Evolutionary conservation across 92 coral and sea anemone genomes (phyloP).

Genomic region (Epizoanthus scotinus): DNA sequence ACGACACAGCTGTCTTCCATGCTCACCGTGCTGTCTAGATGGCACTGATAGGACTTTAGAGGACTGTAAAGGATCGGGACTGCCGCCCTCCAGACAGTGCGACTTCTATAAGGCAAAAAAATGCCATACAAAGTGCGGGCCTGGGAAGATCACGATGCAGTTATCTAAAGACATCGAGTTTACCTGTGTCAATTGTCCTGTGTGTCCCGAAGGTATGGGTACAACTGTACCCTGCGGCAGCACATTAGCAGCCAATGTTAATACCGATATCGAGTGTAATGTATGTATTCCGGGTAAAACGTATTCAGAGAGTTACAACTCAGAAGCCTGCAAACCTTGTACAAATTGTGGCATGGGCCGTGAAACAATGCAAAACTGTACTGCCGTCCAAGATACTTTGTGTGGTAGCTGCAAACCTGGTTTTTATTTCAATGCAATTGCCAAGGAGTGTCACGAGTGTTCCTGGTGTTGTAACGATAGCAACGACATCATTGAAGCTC

Average conservation of each 20-base stretch:
- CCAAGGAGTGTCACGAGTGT: conserved; percentile 33
- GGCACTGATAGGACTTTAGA: not conserved
- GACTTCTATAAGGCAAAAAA: not conserved
- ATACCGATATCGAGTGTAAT: not conserved
- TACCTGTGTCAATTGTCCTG: conserved; percentile 9
- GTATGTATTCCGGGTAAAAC: conserved; percentile 39
- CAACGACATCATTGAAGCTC: not conserved
- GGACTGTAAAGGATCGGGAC: conserved; percentile 18
- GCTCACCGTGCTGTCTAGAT: conserved; percentile 47
- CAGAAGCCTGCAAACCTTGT: conserved; percentile 40
- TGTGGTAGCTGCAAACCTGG: conserved; percentile 52
- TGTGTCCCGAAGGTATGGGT: conserved; percentile 31
- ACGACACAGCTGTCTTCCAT: conserved; percentile 13
- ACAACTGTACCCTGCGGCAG: conserved; percentile 29
- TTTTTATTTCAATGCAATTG: not conserved
- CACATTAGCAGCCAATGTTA: not conserved
- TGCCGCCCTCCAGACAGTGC: conserved; percentile 27
- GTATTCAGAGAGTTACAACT: conserved; percentile 7
- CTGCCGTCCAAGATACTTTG: conserved; percentile 13
- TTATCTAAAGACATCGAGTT: not conserved
- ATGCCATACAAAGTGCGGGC: not conserved
- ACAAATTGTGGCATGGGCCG: conserved; percentile 24
- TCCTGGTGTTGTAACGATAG: conserved; percentile 53
- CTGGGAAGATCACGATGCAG: not conserved
- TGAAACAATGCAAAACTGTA: conserved; percentile 30